Evolutionary conservation across 1,140 invertebrate genomes (phyloP), one percentile per base, ranked within the genome.

Genomic region (Potamilus streckersoni): DNA sequence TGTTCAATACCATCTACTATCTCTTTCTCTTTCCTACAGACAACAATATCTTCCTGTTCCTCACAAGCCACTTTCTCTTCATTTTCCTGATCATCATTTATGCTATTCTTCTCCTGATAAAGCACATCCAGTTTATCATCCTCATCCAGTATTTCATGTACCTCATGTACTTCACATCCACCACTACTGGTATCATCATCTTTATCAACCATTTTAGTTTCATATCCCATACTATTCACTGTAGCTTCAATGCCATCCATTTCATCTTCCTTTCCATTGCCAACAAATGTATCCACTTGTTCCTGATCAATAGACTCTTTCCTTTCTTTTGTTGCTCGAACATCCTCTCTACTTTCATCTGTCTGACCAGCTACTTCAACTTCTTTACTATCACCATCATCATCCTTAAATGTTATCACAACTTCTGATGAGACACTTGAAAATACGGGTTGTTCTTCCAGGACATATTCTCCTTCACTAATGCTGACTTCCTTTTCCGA

Each of bases 81-180:
- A 72, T n/a, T 49, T 20, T 6, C 71, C 17, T 64, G 4, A 16
- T 17, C 38, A 17, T 72, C 61, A 72, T 49, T 72, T 31, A 15
- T 27, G 49, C n/a, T 55, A 61, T 20, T 49, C 11, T 58, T 57
- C 66, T 72, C 31, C 27, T 16, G 19, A 72, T 72, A 20, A 72
- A 12, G 19, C 17, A 20, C 31, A 64, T 13, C 11, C 63, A 17
- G 17, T 14, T n/a, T 58, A 64, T 64, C 60, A 11, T 49, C 59
- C 11, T 60, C 38, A 62, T 57, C 31, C 17, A 16, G 4, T 12
- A 19, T 23, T 72, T 63, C 60, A 63, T 31, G 23, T 15, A n/a
- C 63, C 17, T 19, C 17, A n/a, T 57, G 4, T 1, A 31, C 63
- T 72, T 62, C 59, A 69, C 19, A 19, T 56, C 56, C 56, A 49